Conservation (phyloP, 2,113 vertebrate species). For the Gadus macrocephalus region DNA sequence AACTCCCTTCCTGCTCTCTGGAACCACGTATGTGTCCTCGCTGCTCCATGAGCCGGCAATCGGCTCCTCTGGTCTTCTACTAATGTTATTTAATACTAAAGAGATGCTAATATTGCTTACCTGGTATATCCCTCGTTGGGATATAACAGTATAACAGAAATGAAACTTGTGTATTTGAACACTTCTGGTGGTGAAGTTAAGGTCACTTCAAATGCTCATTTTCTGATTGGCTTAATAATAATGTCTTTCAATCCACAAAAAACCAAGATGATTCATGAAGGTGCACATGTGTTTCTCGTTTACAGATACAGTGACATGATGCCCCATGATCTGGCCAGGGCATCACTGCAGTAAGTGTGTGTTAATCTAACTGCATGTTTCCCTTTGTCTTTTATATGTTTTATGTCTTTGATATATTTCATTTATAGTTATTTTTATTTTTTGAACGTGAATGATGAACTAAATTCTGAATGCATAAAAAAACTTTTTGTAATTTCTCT, state of each 20-base stretch:
- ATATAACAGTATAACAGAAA: not conserved
- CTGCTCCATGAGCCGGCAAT: not conserved
- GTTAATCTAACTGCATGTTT: not conserved
- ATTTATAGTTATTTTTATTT: too few relatives aligned
- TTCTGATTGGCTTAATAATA: not conserved
- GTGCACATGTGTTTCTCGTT: constrained; percentile 25
- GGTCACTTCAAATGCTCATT: too few relatives aligned
- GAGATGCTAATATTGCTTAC: too few relatives aligned
- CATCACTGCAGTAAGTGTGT: constrained; percentile 85
- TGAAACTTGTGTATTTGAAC: not conserved
- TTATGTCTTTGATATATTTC: not conserved
- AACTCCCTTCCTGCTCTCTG: constrained; percentile 86
- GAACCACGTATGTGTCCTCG: constrained; percentile 82
- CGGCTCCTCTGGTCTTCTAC: not conserved
- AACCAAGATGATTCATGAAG: too few relatives aligned
- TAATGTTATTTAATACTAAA: not conserved
- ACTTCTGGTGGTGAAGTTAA: too few relatives aligned
- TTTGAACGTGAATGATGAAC: too few relatives aligned
- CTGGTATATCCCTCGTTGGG: too few relatives aligned
- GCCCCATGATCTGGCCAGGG: constrained; percentile 93
- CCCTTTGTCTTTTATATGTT: constrained; percentile 40
- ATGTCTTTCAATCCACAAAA: not conserved
- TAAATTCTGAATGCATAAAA: too few relatives aligned
- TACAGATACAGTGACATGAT: constrained; percentile 89
- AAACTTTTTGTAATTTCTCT: too few relatives aligned